These are phyloP conservation scores for Eurois occulta DNA, from an alignment of 2,888 invertebrate species.

Conservation along the genomic window DNA sequence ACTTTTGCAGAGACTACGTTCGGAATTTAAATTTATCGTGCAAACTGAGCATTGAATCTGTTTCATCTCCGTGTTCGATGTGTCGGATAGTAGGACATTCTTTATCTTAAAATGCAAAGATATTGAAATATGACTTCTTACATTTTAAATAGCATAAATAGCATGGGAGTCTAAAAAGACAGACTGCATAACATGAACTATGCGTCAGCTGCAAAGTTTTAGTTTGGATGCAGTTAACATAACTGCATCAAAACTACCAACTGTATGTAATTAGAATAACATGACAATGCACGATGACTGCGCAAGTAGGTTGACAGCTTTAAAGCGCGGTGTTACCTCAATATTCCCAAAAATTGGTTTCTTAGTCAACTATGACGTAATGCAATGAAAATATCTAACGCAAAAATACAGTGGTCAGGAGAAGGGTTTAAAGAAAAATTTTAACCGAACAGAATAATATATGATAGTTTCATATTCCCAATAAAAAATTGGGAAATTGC, in stretches of 20 bases:
- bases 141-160: not conserved
- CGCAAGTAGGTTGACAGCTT: not conserved
- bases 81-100: slow-evolving; percentile 22
- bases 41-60: slow-evolving; percentile 49
- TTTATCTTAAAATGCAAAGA: slow-evolving; percentile 39
- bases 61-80: slow-evolving; percentile 29
- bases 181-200: not conserved
- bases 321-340: too few species aligned
- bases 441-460: too few species aligned
- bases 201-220: not conserved
- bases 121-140: not conserved
- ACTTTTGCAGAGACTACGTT: slow-evolving; percentile 44
- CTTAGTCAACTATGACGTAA: too few species aligned
- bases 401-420: too few species aligned
- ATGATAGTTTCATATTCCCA: too few species aligned
- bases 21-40: slow-evolving; percentile 34
- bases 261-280: not conserved
- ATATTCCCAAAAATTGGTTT: too few species aligned
- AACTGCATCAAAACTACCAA: too few species aligned
- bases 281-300: not conserved
- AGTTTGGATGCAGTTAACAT: too few species aligned
- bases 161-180: not conserved
- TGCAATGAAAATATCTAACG: too few species aligned
- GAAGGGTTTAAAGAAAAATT: too few species aligned
- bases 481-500: too few species aligned